Percentiles rank a stretch among this genome's conserved stretches.
Conservation (phyloP, 1,140 invertebrate species). For the Heliconius nattereri region DNA sequence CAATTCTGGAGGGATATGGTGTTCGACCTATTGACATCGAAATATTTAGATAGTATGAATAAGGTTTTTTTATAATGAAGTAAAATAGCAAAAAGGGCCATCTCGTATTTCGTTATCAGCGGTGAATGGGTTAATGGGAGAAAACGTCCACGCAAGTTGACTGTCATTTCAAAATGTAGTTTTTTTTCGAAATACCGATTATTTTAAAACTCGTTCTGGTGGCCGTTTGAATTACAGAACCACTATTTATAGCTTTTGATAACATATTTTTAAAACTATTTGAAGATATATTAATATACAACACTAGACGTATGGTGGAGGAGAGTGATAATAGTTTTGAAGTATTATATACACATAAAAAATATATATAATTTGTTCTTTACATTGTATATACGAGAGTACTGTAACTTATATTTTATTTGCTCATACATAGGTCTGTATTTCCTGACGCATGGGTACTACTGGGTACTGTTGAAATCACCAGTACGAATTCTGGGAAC, state of each 20-base stretch:
- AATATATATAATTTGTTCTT: no score
- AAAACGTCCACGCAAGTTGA: background rate
- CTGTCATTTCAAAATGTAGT: background rate
- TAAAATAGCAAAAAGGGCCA: background rate
- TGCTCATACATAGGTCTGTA: no score
- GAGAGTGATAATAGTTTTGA: no score
- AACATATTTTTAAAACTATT: background rate
- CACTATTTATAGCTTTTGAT: background rate
- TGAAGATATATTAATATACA: background rate
- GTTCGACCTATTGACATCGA: no score
- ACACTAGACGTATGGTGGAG: no score
- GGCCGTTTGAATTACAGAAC: background rate
- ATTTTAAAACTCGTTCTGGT: background rate
- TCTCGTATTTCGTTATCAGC: background rate
- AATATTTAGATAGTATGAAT: background rate
- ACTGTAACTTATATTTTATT: no score
- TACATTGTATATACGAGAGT: no score
- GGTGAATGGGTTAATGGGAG: background rate
- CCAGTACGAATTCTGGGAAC: no score
- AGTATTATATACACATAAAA: no score
- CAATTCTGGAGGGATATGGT: no score
- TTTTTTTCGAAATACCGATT: constrained; percentile 1
- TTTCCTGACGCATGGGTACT: no score
- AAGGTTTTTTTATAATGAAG: background rate
- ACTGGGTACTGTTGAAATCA: no score